Evolutionary conservation across 2,888 invertebrate genomes (phyloP).

Genomic region (Chaitophorus viminalis): DNA sequence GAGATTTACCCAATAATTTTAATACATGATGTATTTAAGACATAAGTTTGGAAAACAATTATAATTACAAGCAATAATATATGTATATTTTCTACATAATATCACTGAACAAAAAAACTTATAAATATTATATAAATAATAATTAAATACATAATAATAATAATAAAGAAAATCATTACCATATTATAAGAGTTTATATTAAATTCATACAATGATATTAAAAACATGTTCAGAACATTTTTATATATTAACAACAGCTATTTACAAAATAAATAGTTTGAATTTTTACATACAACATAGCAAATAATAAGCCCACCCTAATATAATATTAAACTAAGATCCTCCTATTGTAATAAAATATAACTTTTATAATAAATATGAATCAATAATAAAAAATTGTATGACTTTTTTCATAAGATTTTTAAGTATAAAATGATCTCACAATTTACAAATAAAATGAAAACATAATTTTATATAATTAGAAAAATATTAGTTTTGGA

Average conservation of each 20-base stretch:
- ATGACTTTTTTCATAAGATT: not conserved
- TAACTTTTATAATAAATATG: slow-evolving; percentile 3
- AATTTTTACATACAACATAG: no score
- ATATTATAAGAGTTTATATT: no score
- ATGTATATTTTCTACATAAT: not conserved
- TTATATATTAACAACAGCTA: not conserved
- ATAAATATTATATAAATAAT: not conserved
- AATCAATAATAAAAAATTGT: not conserved
- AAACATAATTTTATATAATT: not conserved
- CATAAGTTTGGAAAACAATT: not conserved
- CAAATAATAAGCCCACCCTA: not conserved
- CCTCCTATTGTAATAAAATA: not conserved
- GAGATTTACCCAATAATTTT: no score
- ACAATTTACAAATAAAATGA: not conserved
- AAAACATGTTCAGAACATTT: not conserved
- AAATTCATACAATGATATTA: not conserved
- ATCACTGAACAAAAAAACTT: not conserved
- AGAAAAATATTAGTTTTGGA: slow-evolving; percentile 1
- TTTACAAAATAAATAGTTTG: not conserved
- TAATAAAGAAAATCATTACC: not conserved
- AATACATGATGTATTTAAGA: no score
- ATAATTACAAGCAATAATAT: not conserved
- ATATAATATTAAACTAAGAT: not conserved
- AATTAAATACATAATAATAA: not conserved
- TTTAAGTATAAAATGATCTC: slow-evolving; percentile 10